Percentiles rank a stretch among this genome's conserved stretches.
Evolutionary conservation across 2,888 invertebrate species (phyloP).

Genomic region (Watsonalla cultraria): DNA sequence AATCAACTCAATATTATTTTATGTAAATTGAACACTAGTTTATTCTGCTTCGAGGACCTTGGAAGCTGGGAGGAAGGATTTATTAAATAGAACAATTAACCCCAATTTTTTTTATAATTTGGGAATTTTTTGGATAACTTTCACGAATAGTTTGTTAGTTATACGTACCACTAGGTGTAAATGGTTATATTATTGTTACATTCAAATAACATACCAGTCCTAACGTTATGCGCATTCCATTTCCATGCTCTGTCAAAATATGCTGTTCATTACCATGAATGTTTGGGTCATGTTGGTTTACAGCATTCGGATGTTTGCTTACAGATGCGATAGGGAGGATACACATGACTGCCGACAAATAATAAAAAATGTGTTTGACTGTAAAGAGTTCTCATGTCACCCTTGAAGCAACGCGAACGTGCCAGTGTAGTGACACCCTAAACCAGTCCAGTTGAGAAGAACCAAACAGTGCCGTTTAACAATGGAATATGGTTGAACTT

Average conservation of each 20-base stretch:
- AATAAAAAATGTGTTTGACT: slow-evolving; percentile 73
- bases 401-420: slow-evolving; percentile 62
- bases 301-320: slow-evolving; percentile 40
- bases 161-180: no score
- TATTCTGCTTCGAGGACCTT: no score
- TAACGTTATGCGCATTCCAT: slow-evolving; percentile 51
- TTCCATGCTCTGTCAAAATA: slow-evolving; percentile 22
- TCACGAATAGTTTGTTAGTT: neutral
- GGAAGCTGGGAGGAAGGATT: no score
- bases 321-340: slow-evolving; percentile 51
- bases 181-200: no score
- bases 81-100: no score
- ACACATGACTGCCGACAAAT: slow-evolving; percentile 52
- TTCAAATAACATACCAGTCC: no score
- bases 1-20: no score
- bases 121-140: neutral
- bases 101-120: no score
- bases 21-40: no score
- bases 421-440: slow-evolving; percentile 49
- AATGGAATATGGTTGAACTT: slow-evolving; percentile 76
- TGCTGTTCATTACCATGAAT: slow-evolving; percentile 44
- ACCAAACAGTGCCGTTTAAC: slow-evolving; percentile 52
- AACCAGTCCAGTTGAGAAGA: slow-evolving; percentile 67
- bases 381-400: slow-evolving; percentile 47
- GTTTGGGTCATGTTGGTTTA: slow-evolving; percentile 34